A percentile compares a stretch with the other conserved stretches of the same genome.
Evolutionary conservation across 1,140 invertebrate genomes (phyloP).

Genomic region (Brachionus manjavacas): DNA sequence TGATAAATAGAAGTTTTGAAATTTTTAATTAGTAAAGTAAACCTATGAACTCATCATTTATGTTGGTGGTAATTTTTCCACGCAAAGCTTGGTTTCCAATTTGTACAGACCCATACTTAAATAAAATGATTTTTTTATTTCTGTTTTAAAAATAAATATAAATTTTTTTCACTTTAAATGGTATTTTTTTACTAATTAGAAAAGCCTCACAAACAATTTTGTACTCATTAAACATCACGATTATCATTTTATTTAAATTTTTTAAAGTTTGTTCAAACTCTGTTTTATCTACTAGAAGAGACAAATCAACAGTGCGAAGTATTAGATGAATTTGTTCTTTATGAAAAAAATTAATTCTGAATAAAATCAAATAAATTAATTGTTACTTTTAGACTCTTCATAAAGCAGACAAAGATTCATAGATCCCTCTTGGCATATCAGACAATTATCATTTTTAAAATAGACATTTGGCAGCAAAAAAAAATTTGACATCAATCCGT

Average conservation of each 20-base stretch:
- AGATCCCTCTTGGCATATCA: slow-evolving; percentile 11
- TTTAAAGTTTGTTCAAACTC: not conserved
- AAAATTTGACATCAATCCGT: not conserved
- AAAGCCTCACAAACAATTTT: not conserved
- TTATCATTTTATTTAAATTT: slow-evolving; percentile 1
- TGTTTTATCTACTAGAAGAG: not conserved
- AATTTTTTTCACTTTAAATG: not conserved
- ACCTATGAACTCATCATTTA: not conserved
- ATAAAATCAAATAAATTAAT: not conserved
- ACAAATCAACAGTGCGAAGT: not conserved
- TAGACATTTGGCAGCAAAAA: not conserved
- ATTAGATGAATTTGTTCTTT: not conserved
- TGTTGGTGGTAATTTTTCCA: not conserved
- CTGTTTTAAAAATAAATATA: not conserved
- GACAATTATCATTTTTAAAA: not conserved
- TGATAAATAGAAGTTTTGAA: not conserved
- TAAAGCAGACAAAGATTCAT: not conserved
- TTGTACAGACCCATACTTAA: not conserved
- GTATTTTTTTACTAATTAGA: not conserved
- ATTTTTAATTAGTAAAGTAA: not conserved
- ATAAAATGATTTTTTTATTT: not conserved
- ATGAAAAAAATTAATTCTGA: no score
- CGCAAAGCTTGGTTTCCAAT: not conserved
- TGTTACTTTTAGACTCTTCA: slow-evolving; percentile 7
- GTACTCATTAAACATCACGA: not conserved